phyloP scores from a whole-genome alignment of 2,888 invertebrate genomes.

The Pristionchus maxplancki region DNA sequence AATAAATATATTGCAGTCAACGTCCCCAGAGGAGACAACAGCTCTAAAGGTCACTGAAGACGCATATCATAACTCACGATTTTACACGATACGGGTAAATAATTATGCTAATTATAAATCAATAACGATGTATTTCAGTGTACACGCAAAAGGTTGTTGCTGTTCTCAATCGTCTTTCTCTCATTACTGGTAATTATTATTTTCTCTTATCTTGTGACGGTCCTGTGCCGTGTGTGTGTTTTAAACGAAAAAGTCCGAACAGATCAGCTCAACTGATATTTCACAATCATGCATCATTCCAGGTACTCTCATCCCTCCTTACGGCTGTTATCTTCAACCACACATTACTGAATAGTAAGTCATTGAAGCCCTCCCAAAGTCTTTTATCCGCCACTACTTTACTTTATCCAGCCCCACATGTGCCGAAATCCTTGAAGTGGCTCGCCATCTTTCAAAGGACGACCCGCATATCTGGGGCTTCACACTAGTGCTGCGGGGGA shows the following conservation, averaged over 20 bases:
- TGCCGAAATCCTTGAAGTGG: background rate
- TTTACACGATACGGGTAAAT: slow-evolving; percentile 28
- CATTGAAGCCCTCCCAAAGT: background rate
- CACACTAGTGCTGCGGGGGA: background rate
- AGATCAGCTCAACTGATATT: no score
- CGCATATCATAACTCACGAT: slow-evolving; percentile 31
- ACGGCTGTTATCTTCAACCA: slow-evolving; percentile 29
- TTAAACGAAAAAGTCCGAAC: no score
- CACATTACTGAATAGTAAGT: slow-evolving; percentile 20
- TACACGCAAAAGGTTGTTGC: slow-evolving; percentile 37
- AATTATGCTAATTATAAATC: background rate
- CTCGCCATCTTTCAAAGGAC: background rate
- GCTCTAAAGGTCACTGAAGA: slow-evolving; percentile 38
- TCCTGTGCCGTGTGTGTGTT: no score
- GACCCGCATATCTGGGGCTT: background rate
- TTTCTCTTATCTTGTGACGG: background rate
- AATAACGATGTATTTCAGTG: background rate
- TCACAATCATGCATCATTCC: background rate
- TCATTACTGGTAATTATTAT: slow-evolving; percentile 30
- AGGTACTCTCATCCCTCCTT: slow-evolving; percentile 37
- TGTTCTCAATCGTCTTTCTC: slow-evolving; percentile 43
- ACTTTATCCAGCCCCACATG: background rate
- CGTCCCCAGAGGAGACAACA: slow-evolving; percentile 21
- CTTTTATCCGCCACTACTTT: background rate
- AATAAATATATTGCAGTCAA: background rate